Base-by-base conservation (phyloP, 2,888 invertebrate species). In the Drosophila bunnanda region DNA sequence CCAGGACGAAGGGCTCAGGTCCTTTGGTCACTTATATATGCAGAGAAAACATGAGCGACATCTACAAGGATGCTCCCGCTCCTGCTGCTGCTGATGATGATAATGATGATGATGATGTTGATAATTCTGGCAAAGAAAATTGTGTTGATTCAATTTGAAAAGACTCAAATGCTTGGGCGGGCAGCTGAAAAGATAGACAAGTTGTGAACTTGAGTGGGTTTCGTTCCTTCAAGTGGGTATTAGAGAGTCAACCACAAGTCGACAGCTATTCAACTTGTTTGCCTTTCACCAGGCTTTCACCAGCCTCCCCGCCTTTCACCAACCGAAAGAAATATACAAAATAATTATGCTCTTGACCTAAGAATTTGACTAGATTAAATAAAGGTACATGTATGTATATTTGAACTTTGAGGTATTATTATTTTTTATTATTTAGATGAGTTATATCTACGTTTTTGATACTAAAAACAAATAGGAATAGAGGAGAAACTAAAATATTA, bases 111-210 rank as follows among this genome's bases (percentile, higher is more conserved):
- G 36, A 15, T 32, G 54, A 62, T 52, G 70, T 50, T 46, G 61
- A 72, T 75, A 67, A 64, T 77, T 73, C 56, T 54, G 76, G 77
- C 76, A 70, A 85, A 71, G 78, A 77, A 86, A 84, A 79, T 84
- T 83, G 75, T 89, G 89, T 84, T 87, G 88, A 85, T 85, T 85
- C 82, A 89, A 89, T 85, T 85, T 87, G 78, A 84, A 87, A 85
- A 84, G 86, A 65, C 56, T 72, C 79, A 44, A 67, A 65, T 53
- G 53, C 53, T 22, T 43, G 87, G 78, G 17, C 68, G 71, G 75
- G 70, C 52, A 79, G 69, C 75, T 65, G 54, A 66, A 57, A 57
- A 74, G 60, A 67, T 66, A 67, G 74, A 52, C 76, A 75, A 75
- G 68, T 68, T 68, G 59, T 59, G 75, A 75, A 71, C 67, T 75